phyloP scores from a whole-genome alignment of 2,888 invertebrate genomes.

The Synergus japonicus region DNA sequence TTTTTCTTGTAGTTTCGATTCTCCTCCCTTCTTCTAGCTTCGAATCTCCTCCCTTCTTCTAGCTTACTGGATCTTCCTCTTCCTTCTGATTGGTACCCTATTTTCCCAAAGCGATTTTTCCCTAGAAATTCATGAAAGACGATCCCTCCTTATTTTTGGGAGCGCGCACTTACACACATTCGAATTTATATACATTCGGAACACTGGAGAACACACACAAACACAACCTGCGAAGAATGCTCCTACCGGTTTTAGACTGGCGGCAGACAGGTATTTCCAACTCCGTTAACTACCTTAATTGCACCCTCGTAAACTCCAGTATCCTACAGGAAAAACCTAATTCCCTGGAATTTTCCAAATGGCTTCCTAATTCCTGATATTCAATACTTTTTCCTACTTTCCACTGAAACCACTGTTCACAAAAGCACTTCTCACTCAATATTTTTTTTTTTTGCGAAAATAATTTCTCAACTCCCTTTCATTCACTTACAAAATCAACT shows the following conservation, averaged over 20 bases:
- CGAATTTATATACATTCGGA: constrained; percentile 18
- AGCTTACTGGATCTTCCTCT: background rate
- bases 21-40: background rate
- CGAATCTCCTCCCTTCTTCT: background rate
- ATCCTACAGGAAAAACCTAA: constrained; percentile 23
- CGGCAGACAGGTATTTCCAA: constrained; percentile 69
- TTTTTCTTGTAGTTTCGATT: background rate
- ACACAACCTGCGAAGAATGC: constrained; percentile 57
- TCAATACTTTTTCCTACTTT: background rate
- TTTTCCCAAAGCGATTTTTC: constrained; percentile 36
- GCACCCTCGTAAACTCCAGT: constrained; percentile 54
- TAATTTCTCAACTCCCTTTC: background rate
- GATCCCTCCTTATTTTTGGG: constrained; percentile 35
- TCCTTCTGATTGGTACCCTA: background rate
- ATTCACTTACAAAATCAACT: background rate
- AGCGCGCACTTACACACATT: constrained; percentile 28
- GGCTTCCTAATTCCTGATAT: background rate
- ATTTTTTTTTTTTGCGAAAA: background rate
- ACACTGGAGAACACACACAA: constrained; percentile 28
- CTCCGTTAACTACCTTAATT: constrained; percentile 71
- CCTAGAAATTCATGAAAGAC: constrained; percentile 37
- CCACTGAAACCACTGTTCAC: background rate
- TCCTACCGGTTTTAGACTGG: constrained; percentile 70
- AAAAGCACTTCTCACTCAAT: background rate
- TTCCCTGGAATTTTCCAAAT: constrained; percentile 21